Percentiles rank a stretch among this genome's conserved stretches.
Evolutionary conservation across 2,797 vertebrate species (phyloP).

Genomic region (Micropoecilia bifurca): DNA sequence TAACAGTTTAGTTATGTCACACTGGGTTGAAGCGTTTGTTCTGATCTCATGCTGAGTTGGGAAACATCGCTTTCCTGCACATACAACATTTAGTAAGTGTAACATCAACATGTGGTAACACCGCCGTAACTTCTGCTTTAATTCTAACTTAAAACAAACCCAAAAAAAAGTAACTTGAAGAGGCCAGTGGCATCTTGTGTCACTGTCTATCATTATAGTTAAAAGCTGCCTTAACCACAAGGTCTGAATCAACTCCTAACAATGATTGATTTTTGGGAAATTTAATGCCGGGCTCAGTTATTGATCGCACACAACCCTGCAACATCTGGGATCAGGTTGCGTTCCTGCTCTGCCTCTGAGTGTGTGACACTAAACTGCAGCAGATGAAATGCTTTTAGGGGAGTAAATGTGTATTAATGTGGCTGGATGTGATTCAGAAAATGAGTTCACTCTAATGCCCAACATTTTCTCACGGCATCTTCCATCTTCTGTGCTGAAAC

Average conservation of each 20-base stretch:
- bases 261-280: constrained; percentile 76
- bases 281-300: constrained; percentile 71
- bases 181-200: constrained; percentile 33
- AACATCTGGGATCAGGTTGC: constrained; percentile 61
- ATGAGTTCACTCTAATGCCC: constrained; percentile 52
- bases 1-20: constrained; percentile 23
- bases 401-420: constrained; percentile 64
- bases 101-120: background rate
- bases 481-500: constrained; percentile 27
- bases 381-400: constrained; percentile 49
- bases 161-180: background rate
- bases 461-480: constrained; percentile 35
- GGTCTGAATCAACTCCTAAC: constrained; percentile 69
- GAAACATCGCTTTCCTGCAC: constrained; percentile 6
- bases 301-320: constrained; percentile 65
- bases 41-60: constrained; percentile 12
- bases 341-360: constrained; percentile 42
- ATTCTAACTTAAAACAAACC: background rate
- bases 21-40: constrained; percentile 16
- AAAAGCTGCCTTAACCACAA: constrained; percentile 67
- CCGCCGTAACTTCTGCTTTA: constrained; percentile 1
- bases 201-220: constrained; percentile 61
- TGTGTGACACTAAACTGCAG: constrained; percentile 46
- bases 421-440: constrained; percentile 58
- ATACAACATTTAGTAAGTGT: constrained; percentile 8